Percentiles rank a stretch among this genome's conserved stretches.
Evolutionary conservation across 2,888 invertebrate species (phyloP).

Genomic region (Drosophila mettleri): DNA sequence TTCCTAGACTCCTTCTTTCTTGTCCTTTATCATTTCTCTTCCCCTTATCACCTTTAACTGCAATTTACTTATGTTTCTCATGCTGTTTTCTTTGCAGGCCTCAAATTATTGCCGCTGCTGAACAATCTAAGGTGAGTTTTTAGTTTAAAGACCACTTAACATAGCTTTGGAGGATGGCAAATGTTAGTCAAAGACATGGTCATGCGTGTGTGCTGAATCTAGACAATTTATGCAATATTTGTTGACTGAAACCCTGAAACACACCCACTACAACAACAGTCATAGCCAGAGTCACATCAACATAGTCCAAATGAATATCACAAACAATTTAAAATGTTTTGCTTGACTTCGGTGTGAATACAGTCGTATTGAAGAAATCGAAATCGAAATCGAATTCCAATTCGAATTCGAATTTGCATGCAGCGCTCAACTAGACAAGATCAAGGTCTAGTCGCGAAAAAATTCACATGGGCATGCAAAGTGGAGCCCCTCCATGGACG

Average conservation of each 20-base stretch:
- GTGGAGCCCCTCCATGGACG: background rate
- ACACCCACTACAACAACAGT: conserved; percentile 60
- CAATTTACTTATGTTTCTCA: conserved; percentile 33
- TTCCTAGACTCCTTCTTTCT: background rate
- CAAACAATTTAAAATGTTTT: conserved; percentile 69
- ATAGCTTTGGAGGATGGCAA: background rate
- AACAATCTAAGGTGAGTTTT: conserved; percentile 92
- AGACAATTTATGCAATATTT: conserved; percentile 54
- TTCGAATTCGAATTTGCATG: conserved; percentile 57
- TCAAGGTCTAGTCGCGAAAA: conserved; percentile 49
- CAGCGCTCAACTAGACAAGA: conserved; percentile 59
- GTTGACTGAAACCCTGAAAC: conserved; percentile 68
- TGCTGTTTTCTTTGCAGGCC: conserved; percentile 88
- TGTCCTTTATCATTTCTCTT: background rate
- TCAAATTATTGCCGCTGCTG: conserved; percentile 94
- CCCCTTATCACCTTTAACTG: conserved; percentile 1
- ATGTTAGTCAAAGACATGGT: conserved; percentile 17
- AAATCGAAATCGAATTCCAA: conserved; percentile 45
- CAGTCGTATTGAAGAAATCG: conserved; percentile 19
- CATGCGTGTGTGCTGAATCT: conserved; percentile 30
- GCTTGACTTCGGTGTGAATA: conserved; percentile 41
- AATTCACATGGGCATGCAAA: conserved; percentile 49
- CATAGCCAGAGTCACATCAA: conserved; percentile 15
- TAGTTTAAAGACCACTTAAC: conserved; percentile 12
- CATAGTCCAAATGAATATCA: conserved; percentile 62